Evolutionary conservation across 2,797 vertebrate species (phyloP).

Genomic region (Chaetodon trifasciatus): DNA sequence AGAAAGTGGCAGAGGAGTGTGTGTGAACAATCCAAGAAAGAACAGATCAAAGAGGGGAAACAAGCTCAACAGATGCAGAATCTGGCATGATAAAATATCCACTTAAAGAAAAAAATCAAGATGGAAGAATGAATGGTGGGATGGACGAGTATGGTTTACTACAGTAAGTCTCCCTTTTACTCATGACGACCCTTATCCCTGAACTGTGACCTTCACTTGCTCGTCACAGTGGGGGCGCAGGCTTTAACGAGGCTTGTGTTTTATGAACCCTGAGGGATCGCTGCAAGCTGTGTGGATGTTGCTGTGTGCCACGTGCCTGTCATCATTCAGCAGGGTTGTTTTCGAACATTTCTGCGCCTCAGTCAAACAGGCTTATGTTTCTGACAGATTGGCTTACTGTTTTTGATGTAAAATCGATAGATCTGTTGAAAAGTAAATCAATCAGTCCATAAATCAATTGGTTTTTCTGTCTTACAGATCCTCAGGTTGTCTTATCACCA

Average conservation of each 20-base stretch:
- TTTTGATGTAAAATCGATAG: conserved; percentile 47
- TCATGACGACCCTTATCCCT: conserved; percentile 57
- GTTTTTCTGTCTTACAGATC: conserved; percentile 48
- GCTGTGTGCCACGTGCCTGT: conserved; percentile 75
- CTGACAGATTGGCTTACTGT: conserved; percentile 36
- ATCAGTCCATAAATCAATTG: conserved; percentile 55
- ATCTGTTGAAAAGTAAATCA: conserved; percentile 55
- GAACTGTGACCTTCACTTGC: conserved; percentile 74
- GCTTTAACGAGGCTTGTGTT: conserved; percentile 75
- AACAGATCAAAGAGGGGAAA: conserved; percentile 28
- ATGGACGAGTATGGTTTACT: conserved; percentile 48
- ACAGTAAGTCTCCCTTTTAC: conserved; percentile 48
- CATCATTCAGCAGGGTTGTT: conserved; percentile 69
- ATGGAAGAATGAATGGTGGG: conserved; percentile 16
- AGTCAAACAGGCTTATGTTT: conserved; percentile 47
- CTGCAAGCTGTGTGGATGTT: conserved; percentile 69
- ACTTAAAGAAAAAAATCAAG: conserved; percentile 25
- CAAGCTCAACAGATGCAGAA: conserved; percentile 52
- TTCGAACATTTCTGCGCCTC: conserved; percentile 60
- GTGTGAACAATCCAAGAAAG: conserved; percentile 34
- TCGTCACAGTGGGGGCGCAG: conserved; percentile 66
- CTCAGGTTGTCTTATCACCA: conserved; percentile 70
- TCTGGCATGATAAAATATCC: conserved; percentile 38
- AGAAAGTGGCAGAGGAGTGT: conserved; percentile 23
- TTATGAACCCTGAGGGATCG: conserved; percentile 74